phyloP scores from a whole-genome alignment of 2,797 vertebrate genomes.

The Eulemur albifrons region DNA sequence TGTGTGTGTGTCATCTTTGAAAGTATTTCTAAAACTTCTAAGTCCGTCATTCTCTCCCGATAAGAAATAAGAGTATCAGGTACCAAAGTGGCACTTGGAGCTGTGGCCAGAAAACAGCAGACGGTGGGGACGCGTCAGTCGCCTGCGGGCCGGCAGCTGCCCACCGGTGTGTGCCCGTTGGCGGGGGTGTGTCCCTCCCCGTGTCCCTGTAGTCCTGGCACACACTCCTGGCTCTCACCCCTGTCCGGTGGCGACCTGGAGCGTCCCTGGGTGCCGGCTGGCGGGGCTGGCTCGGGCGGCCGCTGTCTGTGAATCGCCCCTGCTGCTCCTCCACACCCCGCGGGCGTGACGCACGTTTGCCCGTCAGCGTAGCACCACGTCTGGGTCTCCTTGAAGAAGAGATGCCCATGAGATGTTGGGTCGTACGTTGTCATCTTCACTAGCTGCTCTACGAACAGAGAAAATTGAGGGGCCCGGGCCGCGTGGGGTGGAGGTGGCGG shows the following conservation, averaged over 20 bases:
- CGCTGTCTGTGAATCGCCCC: too few species aligned
- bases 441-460: neutral
- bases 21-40: neutral
- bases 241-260: neutral
- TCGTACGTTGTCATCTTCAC: neutral
- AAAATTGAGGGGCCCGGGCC: too few species aligned
- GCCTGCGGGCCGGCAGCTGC: neutral
- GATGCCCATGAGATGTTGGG: neutral
- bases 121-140: fast-evolving
- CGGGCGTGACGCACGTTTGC: neutral
- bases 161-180: too few species aligned
- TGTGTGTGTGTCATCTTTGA: neutral
- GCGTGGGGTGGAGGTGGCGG: fast-evolving
- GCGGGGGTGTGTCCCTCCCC: neutral
- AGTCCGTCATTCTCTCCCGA: neutral
- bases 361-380: neutral
- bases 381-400: neutral
- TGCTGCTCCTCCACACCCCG: neutral
- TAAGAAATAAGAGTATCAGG: neutral
- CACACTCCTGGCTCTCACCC: neutral
- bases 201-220: neutral
- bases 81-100: too few species aligned
- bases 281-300: fast-evolving
- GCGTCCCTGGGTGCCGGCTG: fast-evolving
- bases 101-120: neutral